Evolutionary conservation across 2,888 invertebrate genomes (phyloP), one percentile per base, ranked within the genome.

Genomic region (Minunthozetes semirufus): DNA sequence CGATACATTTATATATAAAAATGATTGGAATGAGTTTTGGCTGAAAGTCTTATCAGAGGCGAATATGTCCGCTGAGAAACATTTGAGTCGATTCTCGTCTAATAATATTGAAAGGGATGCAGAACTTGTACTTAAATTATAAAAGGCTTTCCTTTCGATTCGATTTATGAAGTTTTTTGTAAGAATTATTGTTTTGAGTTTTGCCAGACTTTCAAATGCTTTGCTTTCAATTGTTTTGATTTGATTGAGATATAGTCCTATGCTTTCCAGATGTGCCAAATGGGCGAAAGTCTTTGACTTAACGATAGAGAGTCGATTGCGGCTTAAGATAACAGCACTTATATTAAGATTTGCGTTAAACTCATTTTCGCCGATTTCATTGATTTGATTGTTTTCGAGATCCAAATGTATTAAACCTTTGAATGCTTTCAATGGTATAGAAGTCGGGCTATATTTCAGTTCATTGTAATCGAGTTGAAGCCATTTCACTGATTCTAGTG

Each of bases 401-500:
- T 93, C 93, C 79, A 93, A 87, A 84, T 93, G 92, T n/a, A 91
- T 87, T 75, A 93, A 85, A 80, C 89, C 88, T 73, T 88, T 88
- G 81, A 92, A 90, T 80, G 59, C 15, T 17, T 19, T 53, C 4
- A 48, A 48, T 17, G 13, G 8, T 3, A 48, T 17, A 4, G 27
- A 61, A 29, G 38, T n/a, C 13, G 93, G 93, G 77, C 93, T 87
- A 79, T 86, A 85, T 78, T 87, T 87, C 81, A 94, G 86, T 82
- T 88, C 88, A 84, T 93, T 94, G 29, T 92, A 91, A 70, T 80
- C 78, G 74, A 79, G 74, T 73, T 80, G 78, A 72, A 80, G 73
- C 76, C 78, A 78, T 76, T 79, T 77, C 1, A 79, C 59, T 71
- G 77, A 77, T 22, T 71, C 72, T 53, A 79, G 61, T 17, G 72